Base-by-base conservation (phyloP, 2,888 invertebrate genomes). In the Diarsia mendica region DNA sequence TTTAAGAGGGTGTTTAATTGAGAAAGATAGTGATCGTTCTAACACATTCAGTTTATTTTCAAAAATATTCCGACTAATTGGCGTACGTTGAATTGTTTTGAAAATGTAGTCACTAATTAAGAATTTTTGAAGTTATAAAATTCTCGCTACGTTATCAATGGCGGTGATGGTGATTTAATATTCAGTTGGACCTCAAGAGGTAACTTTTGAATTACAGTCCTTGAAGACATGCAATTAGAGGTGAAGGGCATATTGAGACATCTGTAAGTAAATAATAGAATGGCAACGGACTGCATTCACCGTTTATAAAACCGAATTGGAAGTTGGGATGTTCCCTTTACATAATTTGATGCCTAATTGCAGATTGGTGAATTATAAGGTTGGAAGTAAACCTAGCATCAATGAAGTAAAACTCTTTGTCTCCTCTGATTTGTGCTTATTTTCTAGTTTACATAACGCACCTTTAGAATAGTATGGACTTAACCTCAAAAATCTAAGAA, bases 1-100 rank as follows among this genome's bases (percentile, higher is more conserved):
- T 58, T 61, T 39, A 66, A 55, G 44, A 78, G 44, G 44, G 55
- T 78, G 66, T 79, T 75, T 82, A 83, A 83, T 83, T 71, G 55
- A 23, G 55, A 78, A 83, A 79, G 67, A 80, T 83, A 67, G 39
- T 20, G 28, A 67, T 83, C 58, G 23, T 60, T 82, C 2, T 67
- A 58, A 82, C 51, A 77, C 48, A 66, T 79, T 66, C 61, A 51
- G 23, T 46, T 63, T 44, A 61, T 68, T 72, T 51, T 20, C 51
- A 44, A 67, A 71, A 66, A 75, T 75, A 75, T 53, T 67, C 20
- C n/a, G 51, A 48, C 18, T 69, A 69, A 80, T 69, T 73, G 13
- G 61, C 13, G 63, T 53, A 39, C 20, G 15, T 58, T 46, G 18
- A 15, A 58, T 84, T 61, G 13, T 23, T 69, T 53, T 1, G 9